Conservation (phyloP, 2,797 vertebrate genomes). For the Anas georgica region DNA sequence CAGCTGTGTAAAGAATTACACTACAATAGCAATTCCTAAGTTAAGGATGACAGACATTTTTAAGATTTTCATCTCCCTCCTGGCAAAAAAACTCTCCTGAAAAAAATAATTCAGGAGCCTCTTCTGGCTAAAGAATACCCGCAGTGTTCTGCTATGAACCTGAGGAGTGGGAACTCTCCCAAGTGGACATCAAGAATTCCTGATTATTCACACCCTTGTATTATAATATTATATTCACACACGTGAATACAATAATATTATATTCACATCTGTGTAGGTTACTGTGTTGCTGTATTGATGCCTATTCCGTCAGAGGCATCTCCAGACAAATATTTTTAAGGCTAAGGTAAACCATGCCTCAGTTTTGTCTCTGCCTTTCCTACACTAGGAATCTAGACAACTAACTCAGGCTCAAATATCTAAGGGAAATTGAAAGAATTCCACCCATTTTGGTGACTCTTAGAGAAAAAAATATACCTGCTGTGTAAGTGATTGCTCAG, state of each 20-base stretch:
- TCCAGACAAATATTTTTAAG: background rate
- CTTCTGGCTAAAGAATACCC: background rate
- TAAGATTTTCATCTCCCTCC: slow-evolving; percentile 8
- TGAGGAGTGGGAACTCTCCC: background rate
- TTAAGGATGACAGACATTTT: background rate
- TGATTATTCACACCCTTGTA: background rate
- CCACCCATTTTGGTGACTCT: background rate
- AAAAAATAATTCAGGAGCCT: background rate
- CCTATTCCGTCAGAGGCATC: background rate
- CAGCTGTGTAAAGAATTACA: background rate
- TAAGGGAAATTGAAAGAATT: background rate
- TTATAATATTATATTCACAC: background rate
- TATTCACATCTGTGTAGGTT: background rate
- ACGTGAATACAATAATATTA: too few relatives aligned
- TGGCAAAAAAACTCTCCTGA: background rate
- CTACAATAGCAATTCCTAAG: background rate
- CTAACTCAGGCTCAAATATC: background rate
- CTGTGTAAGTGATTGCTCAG: background rate
- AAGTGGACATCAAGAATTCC: background rate
- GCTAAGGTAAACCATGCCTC: background rate
- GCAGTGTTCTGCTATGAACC: background rate
- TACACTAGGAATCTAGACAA: background rate
- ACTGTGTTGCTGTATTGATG: background rate
- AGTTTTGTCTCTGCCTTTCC: background rate
- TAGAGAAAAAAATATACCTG: background rate